Base-by-base conservation (phyloP, 2,888 invertebrate genomes). In the Timema podura region DNA sequence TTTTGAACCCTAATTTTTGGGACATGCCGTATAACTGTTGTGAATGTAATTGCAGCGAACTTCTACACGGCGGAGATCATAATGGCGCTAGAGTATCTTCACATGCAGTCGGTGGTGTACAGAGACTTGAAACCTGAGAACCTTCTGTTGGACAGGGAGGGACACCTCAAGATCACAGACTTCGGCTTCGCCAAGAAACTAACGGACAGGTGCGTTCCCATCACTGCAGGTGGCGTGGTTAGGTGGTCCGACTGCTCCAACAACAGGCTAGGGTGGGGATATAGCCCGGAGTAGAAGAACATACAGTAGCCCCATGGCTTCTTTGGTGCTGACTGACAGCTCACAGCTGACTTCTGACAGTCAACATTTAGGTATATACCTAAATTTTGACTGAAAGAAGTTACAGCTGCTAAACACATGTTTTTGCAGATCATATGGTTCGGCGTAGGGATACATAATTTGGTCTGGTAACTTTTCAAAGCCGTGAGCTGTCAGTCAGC, bases 121-220 rank as follows among this genome's bases (percentile, higher is more conserved):
- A 82, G 90, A 70, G 96, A 96, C 79, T 83, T 96, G 75, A 96
- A 96, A 80, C 96, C 96, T 0, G 98, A 98, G 81, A 98, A 98
- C 81, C 83, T 98, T 69, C 85, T 98, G 30, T 85, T 98, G 67
- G 97, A 96, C 78, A 88, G 87, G 75, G 93, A 96, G 76, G 98
- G 98, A 0, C 98, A 98, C 81, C 83, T 98, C 77, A 98, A 97
- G 83, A 95, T 98, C 77, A 98, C 97, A 9, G 98, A 98, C 81
- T 98, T 98, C 80, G 98, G 98, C 11, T 98, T 98, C 80, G 96
- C 98, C 64, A 98, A 98, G 82, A 93, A 93, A 78, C 83, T 98
- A 65, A 89, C 90, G 2, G 98, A 98, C 81, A 89, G 88, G 89
- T 88, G 76, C 72, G 78, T 57, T 51, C 30, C 8, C 8, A 13